These are phyloP conservation scores for Strongylocentrotus purpuratus DNA, from an alignment of 35 echinoderm and acorn worm species.

Conservation along the genomic window DNA sequence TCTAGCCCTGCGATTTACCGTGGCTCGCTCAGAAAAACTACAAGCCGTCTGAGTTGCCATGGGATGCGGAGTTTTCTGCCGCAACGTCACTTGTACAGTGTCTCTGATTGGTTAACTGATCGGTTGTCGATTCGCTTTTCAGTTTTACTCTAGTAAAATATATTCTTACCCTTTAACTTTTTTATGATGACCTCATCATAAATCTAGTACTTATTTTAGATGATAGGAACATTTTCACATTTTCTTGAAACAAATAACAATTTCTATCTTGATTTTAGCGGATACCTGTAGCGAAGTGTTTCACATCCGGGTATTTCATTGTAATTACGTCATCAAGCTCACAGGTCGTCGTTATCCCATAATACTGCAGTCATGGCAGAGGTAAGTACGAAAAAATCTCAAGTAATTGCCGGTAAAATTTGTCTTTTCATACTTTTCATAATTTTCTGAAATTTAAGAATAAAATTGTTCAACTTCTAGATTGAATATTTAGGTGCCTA, in stretches of 20 bases:
- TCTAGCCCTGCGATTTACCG: not conserved
- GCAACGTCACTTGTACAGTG: not conserved
- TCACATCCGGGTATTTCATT: slow-evolving; percentile 66
- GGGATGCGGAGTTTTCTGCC: not conserved
- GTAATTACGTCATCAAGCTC: slow-evolving; percentile 27
- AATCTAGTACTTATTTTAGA: not conserved
- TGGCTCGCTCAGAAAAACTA: not conserved
- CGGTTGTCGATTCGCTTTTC: not conserved
- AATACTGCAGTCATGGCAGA: slow-evolving; percentile 92
- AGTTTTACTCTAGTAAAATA: not conserved
- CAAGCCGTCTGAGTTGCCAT: slow-evolving; percentile 42
- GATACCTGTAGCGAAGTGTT: not conserved
- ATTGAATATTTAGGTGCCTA: not conserved
- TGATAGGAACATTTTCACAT: not conserved
- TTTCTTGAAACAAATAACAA: not conserved
- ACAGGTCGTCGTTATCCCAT: slow-evolving; percentile 80
- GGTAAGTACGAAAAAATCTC: slow-evolving; percentile 61
- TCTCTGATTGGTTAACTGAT: not conserved
- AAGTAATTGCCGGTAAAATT: not conserved
- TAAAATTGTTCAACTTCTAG: not conserved
- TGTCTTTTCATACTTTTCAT: not conserved
- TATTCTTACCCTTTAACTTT: not conserved
- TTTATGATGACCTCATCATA: not conserved
- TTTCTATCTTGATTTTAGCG: not conserved
- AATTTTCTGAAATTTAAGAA: not conserved